phyloP scores from a whole-genome alignment of 2,888 invertebrate species.

The Tiliacea citrago region DNA sequence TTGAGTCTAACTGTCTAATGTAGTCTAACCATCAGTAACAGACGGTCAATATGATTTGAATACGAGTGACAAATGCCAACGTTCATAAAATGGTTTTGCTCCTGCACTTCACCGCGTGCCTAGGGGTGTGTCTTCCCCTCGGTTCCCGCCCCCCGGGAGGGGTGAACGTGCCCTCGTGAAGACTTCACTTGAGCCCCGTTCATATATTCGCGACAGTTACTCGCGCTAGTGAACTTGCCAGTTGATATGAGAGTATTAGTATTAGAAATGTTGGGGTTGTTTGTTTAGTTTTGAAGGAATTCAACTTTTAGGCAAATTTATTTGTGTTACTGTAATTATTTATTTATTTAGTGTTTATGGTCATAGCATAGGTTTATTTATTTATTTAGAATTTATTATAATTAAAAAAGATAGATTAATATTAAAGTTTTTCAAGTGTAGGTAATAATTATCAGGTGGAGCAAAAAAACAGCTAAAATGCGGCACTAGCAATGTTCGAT shows the following conservation, averaged over 20 bases:
- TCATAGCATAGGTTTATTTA: neutral
- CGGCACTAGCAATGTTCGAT: neutral
- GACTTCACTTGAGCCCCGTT: constrained; percentile 79
- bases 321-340: neutral
- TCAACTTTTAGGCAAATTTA: neutral
- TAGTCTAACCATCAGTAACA: neutral
- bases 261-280: neutral
- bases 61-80: constrained; percentile 8
- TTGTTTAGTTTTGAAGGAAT: neutral
- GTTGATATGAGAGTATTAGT: constrained; percentile 13
- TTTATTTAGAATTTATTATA: no score
- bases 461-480: neutral
- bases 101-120: constrained; percentile 75
- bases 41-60: neutral
- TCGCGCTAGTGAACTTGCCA: constrained; percentile 47
- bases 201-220: constrained; percentile 50
- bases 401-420: neutral
- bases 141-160: constrained; percentile 79
- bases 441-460: neutral
- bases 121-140: constrained; percentile 87
- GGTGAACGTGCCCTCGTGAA: constrained; percentile 76
- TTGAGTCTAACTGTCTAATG: neutral
- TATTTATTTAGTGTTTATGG: neutral
- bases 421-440: neutral
- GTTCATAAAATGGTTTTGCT: constrained; percentile 62